Percentiles rank a stretch among this genome's conserved stretches.
Conservation (phyloP, 2,888 invertebrate species). For the Andrena camellia region DNA sequence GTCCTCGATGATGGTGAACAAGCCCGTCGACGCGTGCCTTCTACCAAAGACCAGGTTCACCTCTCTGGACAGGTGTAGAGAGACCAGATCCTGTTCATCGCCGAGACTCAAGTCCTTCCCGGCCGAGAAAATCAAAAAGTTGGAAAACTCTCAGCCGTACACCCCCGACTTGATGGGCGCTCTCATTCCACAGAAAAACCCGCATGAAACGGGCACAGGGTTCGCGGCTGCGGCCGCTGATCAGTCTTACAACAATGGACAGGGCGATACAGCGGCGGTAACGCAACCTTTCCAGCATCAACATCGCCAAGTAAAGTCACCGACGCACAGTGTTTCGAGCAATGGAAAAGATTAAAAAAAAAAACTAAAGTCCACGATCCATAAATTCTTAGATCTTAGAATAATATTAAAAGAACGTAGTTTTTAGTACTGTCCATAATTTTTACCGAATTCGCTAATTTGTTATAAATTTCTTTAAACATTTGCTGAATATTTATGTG, state of each 20-base stretch:
- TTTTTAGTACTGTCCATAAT: too few species aligned
- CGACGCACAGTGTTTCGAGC: too few species aligned
- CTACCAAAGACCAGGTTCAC: slow-evolving; percentile 70
- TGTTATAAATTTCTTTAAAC: too few species aligned
- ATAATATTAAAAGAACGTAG: too few species aligned
- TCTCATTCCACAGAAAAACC: slow-evolving; percentile 63
- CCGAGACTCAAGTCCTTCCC: slow-evolving; percentile 79
- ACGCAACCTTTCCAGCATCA: slow-evolving; percentile 16
- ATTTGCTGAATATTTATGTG: too few species aligned
- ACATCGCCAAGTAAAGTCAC: slow-evolving; percentile 42
- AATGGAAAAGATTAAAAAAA: too few species aligned
- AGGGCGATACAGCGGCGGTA: slow-evolving; percentile 36
- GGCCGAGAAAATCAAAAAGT: slow-evolving; percentile 73
- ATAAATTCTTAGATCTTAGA: too few species aligned
- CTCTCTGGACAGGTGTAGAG: slow-evolving; percentile 58
- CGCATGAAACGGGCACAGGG: slow-evolving; percentile 12
- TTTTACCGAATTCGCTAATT: too few species aligned
- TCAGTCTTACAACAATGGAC: slow-evolving; percentile 29
- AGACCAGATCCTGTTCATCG: slow-evolving; percentile 57
- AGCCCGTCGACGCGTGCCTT: slow-evolving; percentile 22
- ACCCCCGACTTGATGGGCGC: slow-evolving; percentile 34
- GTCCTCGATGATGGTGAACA: not conserved
- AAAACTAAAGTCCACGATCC: too few species aligned
- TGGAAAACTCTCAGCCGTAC: slow-evolving; percentile 54
- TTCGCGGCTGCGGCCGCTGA: not conserved